Base-by-base conservation (phyloP, 2,888 invertebrate genomes). In the Thelaira solivaga region DNA sequence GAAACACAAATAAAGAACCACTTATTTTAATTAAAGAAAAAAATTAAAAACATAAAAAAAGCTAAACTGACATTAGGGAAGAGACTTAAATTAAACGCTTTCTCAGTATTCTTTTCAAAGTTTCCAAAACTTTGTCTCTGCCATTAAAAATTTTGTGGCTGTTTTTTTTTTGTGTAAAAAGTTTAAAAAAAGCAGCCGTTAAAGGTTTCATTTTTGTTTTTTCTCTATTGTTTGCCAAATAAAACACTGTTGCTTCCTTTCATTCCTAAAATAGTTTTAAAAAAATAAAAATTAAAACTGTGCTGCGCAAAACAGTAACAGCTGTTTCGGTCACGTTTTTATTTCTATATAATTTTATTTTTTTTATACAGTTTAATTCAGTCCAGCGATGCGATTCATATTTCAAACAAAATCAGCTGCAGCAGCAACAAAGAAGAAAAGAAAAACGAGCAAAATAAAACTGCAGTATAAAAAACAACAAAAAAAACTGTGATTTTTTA, bases 261-360 rank as follows among this genome's bases (percentile, higher is more conserved):
- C n/a, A 16, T 47, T 45, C 53, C 55, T 22, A 24, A 64, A 47
- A 20, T 18, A 47, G 13, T 64, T n/a, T n/a, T n/a, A n/a, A n/a
- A n/a, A n/a, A n/a, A n/a, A n/a, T 7, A 10, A 36, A 49, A 34
- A 29, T 31, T 26, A 24, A n/a, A n/a, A n/a, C n/a, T n/a, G n/a
- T n/a, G n/a, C 45, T 61, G 29, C 1, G 6, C 29, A 51, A 29
- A 59, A n/a, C n/a, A 26, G 39, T 13, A 18, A 41, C 73, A 73
- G 68, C 74, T 74, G 74, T 67, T 72, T 16, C 61, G 55, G 34
- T 72, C 72, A 76, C 62, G 67, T 72, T 62, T 67, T 72, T 62
- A 62, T n/a, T 43, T 22, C 20, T n/a, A n/a, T n/a, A n/a, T n/a
- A n/a, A n/a, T n/a, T 13, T 18, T 18, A 7, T 16, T 41, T 13